Evolutionary conservation across 2,797 vertebrate species (phyloP).

Genomic region (Okamejei kenojei): DNA sequence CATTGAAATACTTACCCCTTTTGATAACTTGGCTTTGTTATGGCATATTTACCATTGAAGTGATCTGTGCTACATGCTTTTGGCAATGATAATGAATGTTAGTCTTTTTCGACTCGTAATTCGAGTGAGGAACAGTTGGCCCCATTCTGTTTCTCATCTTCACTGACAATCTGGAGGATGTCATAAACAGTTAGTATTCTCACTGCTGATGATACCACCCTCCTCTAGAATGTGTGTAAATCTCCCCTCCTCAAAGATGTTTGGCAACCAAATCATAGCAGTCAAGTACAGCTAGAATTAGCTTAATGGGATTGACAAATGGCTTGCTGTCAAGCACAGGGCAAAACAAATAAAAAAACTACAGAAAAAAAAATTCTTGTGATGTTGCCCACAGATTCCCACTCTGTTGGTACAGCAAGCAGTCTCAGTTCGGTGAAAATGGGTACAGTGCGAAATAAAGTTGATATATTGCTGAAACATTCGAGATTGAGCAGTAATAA

Average conservation of each 20-base stretch:
- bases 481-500: background rate
- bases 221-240: background rate
- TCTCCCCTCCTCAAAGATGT: background rate
- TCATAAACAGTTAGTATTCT: background rate
- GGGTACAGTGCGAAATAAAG: background rate
- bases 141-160: background rate
- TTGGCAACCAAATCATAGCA: background rate
- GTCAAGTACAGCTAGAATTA: background rate
- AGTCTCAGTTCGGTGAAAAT: background rate
- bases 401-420: background rate
- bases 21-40: background rate
- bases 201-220: background rate
- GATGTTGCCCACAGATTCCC: background rate
- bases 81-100: background rate
- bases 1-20: background rate
- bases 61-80: background rate
- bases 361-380: background rate
- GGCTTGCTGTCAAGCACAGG: slow-evolving; percentile 4
- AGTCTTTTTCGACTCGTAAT: background rate
- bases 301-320: background rate
- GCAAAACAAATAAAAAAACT: background rate
- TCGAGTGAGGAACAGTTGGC: background rate
- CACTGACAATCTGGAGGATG: background rate
- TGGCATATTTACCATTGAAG: background rate
- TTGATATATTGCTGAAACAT: background rate